A percentile compares a stretch with the other conserved stretches of the same genome.
Conservation (phyloP, 2,113 vertebrate genomes). For the Onychorhynchus coronatus region DNA sequence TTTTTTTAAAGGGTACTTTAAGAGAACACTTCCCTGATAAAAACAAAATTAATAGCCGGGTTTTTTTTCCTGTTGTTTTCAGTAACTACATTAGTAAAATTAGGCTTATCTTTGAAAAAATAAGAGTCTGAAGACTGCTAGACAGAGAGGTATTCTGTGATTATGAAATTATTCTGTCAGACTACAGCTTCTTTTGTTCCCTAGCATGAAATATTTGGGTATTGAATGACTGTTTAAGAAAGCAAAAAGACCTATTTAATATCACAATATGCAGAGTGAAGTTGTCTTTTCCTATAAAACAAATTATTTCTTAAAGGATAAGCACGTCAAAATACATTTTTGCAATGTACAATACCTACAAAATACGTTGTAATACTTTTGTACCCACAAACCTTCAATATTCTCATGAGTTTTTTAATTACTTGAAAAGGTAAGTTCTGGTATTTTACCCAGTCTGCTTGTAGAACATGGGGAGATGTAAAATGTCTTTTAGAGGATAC, state of each 20-base stretch:
- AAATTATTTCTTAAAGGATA: not conserved
- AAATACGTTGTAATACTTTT: not conserved
- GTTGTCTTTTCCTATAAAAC: not conserved
- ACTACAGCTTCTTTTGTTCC: not conserved
- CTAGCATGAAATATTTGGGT: not conserved
- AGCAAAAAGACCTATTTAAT: not conserved
- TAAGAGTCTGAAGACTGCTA: not conserved
- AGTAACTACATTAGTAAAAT: not conserved
- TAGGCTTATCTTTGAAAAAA: not conserved
- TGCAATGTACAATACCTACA: not conserved
- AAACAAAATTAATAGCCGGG: accelerated
- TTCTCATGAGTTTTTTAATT: not conserved
- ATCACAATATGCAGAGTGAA: not conserved
- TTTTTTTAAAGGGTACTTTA: not conserved
- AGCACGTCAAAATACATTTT: not conserved
- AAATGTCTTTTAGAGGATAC: not conserved
- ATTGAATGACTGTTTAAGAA: not conserved
- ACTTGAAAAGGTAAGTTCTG: not conserved
- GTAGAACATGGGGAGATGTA: not conserved
- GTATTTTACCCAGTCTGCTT: not conserved
- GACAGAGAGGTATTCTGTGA: not conserved
- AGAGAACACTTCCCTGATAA: not conserved
- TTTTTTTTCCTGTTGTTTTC: not conserved
- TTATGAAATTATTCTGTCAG: not conserved
- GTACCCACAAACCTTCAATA: not conserved